Base-by-base conservation (phyloP, 2,113 vertebrate species). In the Amphiprion ocellaris region DNA sequence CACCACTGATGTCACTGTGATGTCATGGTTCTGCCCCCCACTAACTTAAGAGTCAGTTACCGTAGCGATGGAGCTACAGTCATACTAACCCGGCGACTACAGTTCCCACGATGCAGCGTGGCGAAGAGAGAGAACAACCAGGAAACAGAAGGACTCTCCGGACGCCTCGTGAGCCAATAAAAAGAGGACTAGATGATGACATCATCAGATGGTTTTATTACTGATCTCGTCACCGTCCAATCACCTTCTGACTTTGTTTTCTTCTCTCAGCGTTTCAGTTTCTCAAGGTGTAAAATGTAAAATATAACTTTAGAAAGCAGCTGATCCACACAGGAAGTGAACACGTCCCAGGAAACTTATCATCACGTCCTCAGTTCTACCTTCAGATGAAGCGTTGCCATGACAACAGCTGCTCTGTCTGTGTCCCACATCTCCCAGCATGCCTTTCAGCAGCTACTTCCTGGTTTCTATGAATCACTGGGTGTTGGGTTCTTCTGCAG, bases 21-120 rank as follows among this genome's bases (percentile, higher is more conserved):
- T 68, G 66, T 78, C 59, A 41, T 15, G 1, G 47, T 49, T 69
- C 23, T 1, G 14, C 56, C 28, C 59, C 69, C 60, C 21, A 56
- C 74, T 84, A 83, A 86, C 67, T 71, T 49, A 28, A 79, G 19
- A 33, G 61, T 46, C 26, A 59, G 79, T 88, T 77, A 56, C 77
- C 33, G 1, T 30, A 47, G 72, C 39, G 63, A 77, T 70, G 77
- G 77, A 79, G 73, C 71, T 69, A 30, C 79, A 76, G 61, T 21
- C 75, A 49, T 82, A 83, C 82, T 87, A 85, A 90, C 85, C 63
- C 6, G 46, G 70, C 15, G 70, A 28, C 82, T 58, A 33, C 69
- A 82, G 62, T 74, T 63, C 77, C 82, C 84, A 87, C 0, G 2
- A 86, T 83, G 87, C 82, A 81, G 65, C 21, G 2, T 39, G 5